Evolutionary conservation across 2,888 invertebrate species (phyloP), one percentile per base, ranked within the genome.

Genomic region (Graphium colonna): DNA sequence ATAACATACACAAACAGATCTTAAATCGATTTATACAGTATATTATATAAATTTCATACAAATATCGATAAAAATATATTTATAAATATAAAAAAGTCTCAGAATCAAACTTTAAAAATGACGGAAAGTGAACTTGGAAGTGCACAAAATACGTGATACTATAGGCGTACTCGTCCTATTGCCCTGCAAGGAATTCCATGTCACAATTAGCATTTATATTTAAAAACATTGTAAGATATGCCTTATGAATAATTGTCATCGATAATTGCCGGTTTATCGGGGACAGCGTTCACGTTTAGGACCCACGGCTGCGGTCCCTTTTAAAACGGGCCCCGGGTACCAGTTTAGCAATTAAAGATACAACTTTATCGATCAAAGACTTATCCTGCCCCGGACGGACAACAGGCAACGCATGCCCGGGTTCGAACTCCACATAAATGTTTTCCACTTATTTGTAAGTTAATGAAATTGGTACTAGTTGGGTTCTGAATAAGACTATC

Each of bases 321-420:
- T 84, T 82, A 75, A 78, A 73, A 70, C 71, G 59, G 64, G 64
- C 58, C 63, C 58, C 69, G 60, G 70, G 21, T 77, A 77, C 83
- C 81, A 81, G 85, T 82, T 83, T 74, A 79, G 83, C 79, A 87
- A 88, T 88, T 88, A 88, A 87, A 85, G 77, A 79, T 78, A 85
- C 84, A 83, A 78, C 82, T 86, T 88, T 88, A 88, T 88, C 82
- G 83, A 83, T 79, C 79, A 80, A 79, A 77, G 76, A 73, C 76
- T 73, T 79, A 67, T 75, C 77, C 77, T 76, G 70, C 73, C 68
- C 67, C 67, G 66, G 71, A 65, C 60, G 69, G 86, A 87, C 87
- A 86, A 87, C 86, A 75, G 70, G 80, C 67, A 61, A 66, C 71
- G 66, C 81, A 82, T 80, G 70, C 69, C 60, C 63, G 67, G 62